Conservation (phyloP, 2,113 vertebrate species). For the Ovibos moschatus region DNA sequence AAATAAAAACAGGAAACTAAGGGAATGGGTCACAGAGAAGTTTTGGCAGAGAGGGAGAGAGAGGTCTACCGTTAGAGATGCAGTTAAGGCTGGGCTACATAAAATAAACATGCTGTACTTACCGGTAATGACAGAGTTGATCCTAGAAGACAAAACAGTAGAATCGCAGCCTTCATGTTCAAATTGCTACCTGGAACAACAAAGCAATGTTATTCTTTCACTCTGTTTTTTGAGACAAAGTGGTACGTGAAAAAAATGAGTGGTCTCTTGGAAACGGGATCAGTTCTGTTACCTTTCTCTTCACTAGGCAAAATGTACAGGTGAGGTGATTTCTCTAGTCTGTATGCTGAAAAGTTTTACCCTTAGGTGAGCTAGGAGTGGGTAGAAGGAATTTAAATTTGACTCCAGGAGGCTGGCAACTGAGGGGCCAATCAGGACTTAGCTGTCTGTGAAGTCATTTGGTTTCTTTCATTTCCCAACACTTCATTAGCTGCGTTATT, state of each 20-base stretch:
- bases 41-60: neutral
- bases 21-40: neutral
- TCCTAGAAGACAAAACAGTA: conserved; percentile 66
- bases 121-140: conserved; percentile 53
- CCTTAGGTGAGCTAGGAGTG: neutral
- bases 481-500: conserved; percentile 67
- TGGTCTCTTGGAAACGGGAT: conserved; percentile 13
- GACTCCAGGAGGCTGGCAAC: neutral
- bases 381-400: conserved; percentile 61
- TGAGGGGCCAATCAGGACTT: conserved; percentile 40
- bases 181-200: conserved; percentile 51
- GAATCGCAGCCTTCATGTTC: conserved; percentile 61
- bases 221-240: neutral
- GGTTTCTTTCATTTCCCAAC: conserved; percentile 58
- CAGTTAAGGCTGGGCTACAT: neutral
- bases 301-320: neutral
- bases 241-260: neutral
- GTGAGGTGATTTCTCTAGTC: conserved; percentile 2
- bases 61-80: neutral
- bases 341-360: neutral
- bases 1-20: conserved; percentile 6
- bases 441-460: conserved; percentile 59
- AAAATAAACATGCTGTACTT: conserved; percentile 30
- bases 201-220: conserved; percentile 28
- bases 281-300: conserved; percentile 31